These are phyloP conservation scores for Microcebus tavaratra DNA, from an alignment of 2,113 vertebrate species.

Conservation along the genomic window DNA sequence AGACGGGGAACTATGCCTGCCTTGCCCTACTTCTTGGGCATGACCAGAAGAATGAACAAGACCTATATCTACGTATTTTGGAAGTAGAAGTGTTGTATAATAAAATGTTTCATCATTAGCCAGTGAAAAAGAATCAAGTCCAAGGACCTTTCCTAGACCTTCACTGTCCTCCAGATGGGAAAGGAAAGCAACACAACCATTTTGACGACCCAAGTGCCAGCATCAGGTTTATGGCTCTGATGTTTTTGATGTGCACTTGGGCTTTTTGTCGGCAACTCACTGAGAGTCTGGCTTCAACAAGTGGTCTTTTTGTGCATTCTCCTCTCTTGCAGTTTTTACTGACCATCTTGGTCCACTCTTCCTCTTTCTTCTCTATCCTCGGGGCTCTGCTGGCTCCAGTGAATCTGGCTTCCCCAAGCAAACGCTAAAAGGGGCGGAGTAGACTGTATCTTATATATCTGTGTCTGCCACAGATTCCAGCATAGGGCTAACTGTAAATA, in stretches of 20 bases:
- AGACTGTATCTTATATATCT: background rate
- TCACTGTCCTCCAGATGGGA: background rate
- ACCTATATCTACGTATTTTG: background rate
- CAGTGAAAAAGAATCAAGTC: background rate
- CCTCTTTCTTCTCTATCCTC: background rate
- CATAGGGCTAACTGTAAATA: background rate
- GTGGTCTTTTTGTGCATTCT: background rate
- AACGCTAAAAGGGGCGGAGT: background rate
- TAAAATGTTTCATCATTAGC: background rate
- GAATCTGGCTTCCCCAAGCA: background rate
- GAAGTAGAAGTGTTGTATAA: background rate
- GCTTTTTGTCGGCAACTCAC: background rate
- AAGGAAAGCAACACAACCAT: background rate
- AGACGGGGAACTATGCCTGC: background rate
- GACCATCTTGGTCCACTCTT: accelerated
- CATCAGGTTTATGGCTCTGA: background rate
- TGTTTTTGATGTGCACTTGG: background rate
- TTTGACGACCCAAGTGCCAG: background rate
- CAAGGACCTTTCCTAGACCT: background rate
- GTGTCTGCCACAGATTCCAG: background rate
- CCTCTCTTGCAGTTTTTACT: background rate
- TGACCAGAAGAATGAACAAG: background rate
- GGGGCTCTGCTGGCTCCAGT: background rate
- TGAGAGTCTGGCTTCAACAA: background rate
- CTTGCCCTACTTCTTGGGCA: background rate